Percentiles rank a stretch among this genome's conserved stretches.
Conservation (phyloP, 2,797 vertebrate genomes). For the Gymnodraco acuticeps region DNA sequence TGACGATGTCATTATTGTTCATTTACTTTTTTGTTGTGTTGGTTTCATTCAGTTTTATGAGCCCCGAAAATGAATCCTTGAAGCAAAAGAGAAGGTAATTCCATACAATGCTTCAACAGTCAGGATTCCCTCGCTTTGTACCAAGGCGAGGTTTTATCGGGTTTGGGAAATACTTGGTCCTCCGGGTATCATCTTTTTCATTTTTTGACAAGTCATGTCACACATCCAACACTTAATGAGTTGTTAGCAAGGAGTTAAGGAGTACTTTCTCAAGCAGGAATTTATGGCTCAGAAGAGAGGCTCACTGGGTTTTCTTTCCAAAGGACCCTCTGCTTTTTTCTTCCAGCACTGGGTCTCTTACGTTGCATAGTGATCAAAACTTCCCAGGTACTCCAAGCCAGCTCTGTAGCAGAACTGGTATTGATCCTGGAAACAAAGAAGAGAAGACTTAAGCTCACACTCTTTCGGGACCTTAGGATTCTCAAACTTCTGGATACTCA, state of each 20-base stretch:
- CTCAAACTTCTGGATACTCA: background rate
- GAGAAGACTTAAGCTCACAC: constrained; percentile 30
- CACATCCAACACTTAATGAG: constrained; percentile 96
- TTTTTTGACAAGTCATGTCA: constrained; percentile 85
- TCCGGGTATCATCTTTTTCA: constrained; percentile 89
- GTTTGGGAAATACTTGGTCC: constrained; percentile 96
- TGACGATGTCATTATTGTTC: constrained; percentile 86
- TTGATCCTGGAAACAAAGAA: constrained; percentile 90
- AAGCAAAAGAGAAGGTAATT: constrained; percentile 88
- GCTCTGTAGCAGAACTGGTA: constrained; percentile 99
- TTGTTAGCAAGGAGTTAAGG: constrained; percentile 98
- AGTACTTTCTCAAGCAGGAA: constrained; percentile 98
- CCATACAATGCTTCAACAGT: constrained; percentile 90
- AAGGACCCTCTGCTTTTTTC: constrained; percentile 90
- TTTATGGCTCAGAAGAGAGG: constrained; percentile 99
- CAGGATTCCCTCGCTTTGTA: constrained; percentile 86
- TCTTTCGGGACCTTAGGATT: background rate
- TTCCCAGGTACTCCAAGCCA: constrained; percentile 98
- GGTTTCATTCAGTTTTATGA: constrained; percentile 83
- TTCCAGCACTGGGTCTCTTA: constrained; percentile 91
- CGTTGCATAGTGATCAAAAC: constrained; percentile 99
- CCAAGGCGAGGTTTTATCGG: constrained; percentile 79
- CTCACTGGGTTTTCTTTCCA: constrained; percentile 89
- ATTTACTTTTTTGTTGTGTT: constrained; percentile 80
- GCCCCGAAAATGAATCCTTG: constrained; percentile 89